Evolutionary conservation across 2,888 invertebrate species (phyloP).

Genomic region (Andrena marginata): DNA sequence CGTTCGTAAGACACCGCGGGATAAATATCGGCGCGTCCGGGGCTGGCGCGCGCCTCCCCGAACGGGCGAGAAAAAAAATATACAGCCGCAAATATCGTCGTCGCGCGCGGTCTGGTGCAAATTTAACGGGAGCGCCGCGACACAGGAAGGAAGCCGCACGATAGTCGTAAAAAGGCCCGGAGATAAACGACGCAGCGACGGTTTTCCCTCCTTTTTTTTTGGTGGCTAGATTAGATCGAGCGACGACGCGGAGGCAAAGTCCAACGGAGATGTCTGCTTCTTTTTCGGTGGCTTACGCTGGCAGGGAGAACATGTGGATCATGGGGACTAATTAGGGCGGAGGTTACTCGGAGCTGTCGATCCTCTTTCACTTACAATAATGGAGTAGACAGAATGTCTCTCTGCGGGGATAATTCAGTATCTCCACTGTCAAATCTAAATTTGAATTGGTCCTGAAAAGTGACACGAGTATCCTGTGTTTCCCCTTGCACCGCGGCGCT

Average conservation of each 20-base stretch:
- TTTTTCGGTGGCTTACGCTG: slow-evolving; percentile 23
- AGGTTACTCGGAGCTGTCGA: no score
- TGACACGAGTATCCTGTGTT: slow-evolving; percentile 3
- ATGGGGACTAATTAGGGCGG: background rate
- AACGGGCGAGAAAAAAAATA: slow-evolving; percentile 61
- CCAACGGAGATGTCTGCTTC: background rate
- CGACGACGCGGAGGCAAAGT: slow-evolving; percentile 22
- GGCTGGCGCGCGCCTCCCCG: background rate
- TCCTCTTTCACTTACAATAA: background rate
- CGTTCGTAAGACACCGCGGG: slow-evolving; percentile 40
- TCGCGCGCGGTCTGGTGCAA: slow-evolving; percentile 57
- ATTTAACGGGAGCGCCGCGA: slow-evolving; percentile 66
- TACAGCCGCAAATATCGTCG: slow-evolving; percentile 63
- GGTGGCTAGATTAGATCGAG: slow-evolving; percentile 40
- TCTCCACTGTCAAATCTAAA: background rate
- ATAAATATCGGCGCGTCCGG: slow-evolving; percentile 50
- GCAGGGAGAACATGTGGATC: background rate
- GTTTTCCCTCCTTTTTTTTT: background rate
- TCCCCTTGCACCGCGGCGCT: background rate
- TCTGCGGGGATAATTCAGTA: background rate
- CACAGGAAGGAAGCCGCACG: slow-evolving; percentile 74
- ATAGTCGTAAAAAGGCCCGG: slow-evolving; percentile 72
- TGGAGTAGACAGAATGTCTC: background rate
- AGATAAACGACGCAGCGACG: slow-evolving; percentile 62
- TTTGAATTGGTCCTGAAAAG: background rate